Base-by-base conservation (phyloP, 2,888 invertebrate species). In the Acleris sparsana region DNA sequence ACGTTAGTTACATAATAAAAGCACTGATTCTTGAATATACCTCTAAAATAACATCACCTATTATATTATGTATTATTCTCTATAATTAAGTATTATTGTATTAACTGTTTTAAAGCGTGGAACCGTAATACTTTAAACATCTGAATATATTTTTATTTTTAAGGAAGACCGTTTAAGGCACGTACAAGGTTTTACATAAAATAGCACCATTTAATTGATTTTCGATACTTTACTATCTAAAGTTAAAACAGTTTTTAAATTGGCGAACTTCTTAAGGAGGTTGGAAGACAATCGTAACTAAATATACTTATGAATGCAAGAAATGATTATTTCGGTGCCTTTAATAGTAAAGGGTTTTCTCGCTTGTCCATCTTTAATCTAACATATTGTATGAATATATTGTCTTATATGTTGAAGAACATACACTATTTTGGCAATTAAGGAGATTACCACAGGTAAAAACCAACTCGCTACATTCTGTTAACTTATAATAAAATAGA, bases 391-490 rank as follows among this genome's bases (percentile, higher is more conserved):
- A 62, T 65, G 39, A 33, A 62, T 56, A 55, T 67, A 73, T 70
- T 76, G 74, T 69, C 66, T 74, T 75, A 71, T 72, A 67, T 67
- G 73, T 75, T 71, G 72, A 68, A 74, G 58, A 72, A 68, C 65
- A 55, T 81, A 85, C 75, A 84, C 86, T 90, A 92, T 89, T 92
- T 92, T 92, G 92, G 92, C 92, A 92, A 90, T 89, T 90, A 91
- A 82, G 92, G 92, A 92, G 92, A 92, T 88, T 88, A 91, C 89
- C 92, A 92, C 92, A 92, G 91, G 82, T 84, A 82, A 85, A 81
- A 78, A 80, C 78, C 76, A 70, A 76, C 75, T 71, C 77, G 73
- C 67, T 75, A 73, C 72, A 65, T 69, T 74, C 71, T 74, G 68
- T 67, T 64, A 74, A 55, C 49, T 44, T 66, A 66, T 48, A 61